phyloP scores from a whole-genome alignment of 2,888 invertebrate genomes.

The Lamproptera curius region DNA sequence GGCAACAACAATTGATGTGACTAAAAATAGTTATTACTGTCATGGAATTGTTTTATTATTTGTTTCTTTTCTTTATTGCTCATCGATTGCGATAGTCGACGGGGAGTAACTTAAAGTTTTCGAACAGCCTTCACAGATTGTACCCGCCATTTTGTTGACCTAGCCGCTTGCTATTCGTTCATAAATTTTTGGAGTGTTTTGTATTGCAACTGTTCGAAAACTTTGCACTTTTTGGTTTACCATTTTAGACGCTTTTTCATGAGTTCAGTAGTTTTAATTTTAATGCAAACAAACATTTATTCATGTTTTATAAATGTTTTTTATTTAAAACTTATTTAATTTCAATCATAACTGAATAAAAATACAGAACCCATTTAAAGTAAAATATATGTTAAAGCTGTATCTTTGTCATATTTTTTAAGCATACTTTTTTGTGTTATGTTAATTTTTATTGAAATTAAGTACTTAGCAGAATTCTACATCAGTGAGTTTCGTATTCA shows the following conservation, averaged over 20 bases:
- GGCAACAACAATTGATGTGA: slow-evolving; percentile 57
- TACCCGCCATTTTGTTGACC: slow-evolving; percentile 65
- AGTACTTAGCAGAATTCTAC: too few relatives aligned
- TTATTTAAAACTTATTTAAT: too few relatives aligned
- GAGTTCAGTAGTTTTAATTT: slow-evolving; percentile 16
- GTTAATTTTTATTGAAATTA: too few relatives aligned
- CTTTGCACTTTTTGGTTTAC: slow-evolving; percentile 67
- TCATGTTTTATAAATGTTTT: too few relatives aligned
- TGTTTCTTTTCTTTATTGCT: slow-evolving; percentile 57
- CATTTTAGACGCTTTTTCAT: slow-evolving; percentile 27
- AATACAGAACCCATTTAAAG: too few relatives aligned
- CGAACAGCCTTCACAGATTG: slow-evolving; percentile 82
- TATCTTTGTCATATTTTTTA: too few relatives aligned
- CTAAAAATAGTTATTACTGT: slow-evolving; percentile 46
- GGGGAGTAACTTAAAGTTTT: slow-evolving; percentile 75
- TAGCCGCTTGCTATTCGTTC: slow-evolving; percentile 44
- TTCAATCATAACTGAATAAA: too few relatives aligned
- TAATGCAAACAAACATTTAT: too few relatives aligned
- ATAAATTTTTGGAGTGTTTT: slow-evolving; percentile 55
- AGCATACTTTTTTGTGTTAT: too few relatives aligned
- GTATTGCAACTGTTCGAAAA: slow-evolving; percentile 78
- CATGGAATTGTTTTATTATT: slow-evolving; percentile 59
- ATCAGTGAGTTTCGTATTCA: too few relatives aligned
- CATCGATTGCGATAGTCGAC: slow-evolving; percentile 49
- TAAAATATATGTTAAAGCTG: too few relatives aligned